Conservation (phyloP, 2,113 vertebrate species). For the Varanus komodoensis region DNA sequence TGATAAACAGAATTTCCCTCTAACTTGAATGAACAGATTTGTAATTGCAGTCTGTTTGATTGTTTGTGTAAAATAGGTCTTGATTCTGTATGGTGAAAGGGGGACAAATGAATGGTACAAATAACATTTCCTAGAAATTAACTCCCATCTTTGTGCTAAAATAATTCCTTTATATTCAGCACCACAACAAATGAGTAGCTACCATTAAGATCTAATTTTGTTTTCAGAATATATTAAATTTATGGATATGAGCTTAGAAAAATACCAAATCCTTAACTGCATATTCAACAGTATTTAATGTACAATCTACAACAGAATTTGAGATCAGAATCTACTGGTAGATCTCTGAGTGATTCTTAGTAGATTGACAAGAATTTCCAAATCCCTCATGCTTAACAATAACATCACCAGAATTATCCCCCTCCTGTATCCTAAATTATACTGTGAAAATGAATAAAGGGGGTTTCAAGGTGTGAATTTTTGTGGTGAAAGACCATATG, state of each 20-base stretch:
- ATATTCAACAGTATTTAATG: not conserved
- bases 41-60: not conserved
- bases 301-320: not conserved
- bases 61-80: not conserved
- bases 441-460: too few relatives aligned
- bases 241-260: not conserved
- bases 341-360: too few relatives aligned
- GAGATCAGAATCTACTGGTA: too few relatives aligned
- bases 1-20: not conserved
- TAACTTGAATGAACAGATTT: not conserved
- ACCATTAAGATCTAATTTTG: not conserved
- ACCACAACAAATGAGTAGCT: not conserved
- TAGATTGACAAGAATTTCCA: too few relatives aligned
- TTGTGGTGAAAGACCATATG: too few relatives aligned
- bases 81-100: not conserved
- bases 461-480: too few relatives aligned
- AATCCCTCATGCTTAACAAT: too few relatives aligned
- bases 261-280: not conserved
- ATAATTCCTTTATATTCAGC: not conserved
- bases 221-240: not conserved
- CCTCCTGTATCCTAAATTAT: too few relatives aligned
- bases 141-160: not conserved
- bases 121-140: not conserved
- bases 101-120: not conserved
- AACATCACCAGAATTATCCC: too few relatives aligned